Base-by-base conservation (phyloP, 2,113 vertebrate genomes). In the Carollia perspicillata region DNA sequence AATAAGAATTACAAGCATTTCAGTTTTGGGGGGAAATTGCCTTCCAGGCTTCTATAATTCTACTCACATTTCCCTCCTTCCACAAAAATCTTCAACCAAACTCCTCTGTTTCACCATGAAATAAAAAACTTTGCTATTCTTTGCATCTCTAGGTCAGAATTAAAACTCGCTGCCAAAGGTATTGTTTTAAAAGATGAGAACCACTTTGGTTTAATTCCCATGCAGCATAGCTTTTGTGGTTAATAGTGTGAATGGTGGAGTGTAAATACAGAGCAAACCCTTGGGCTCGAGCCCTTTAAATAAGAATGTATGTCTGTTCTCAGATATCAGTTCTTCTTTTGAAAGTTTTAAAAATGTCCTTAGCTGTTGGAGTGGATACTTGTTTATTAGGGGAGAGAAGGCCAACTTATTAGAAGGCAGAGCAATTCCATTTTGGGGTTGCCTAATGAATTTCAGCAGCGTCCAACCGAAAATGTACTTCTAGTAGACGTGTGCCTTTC, bases 21-120 rank as follows among this genome's bases (percentile, higher is more conserved):
- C 44, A 74, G 47, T 84, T 95, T 96, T 96, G 92, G 84, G 96
- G 92, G 74, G 80, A 95, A 90, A 77, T 92, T 93, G 96, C 47
- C 78, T 84, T 93, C 35, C 6, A 86, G 71, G 49, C 49, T 33
- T 93, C 60, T 44, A 2, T 86, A 95, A 86, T 69, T 89, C 44
- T 40, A 49, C 35, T 89, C 14, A 26, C 6, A 33, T 87, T 10
- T 66, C 42, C 1, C 51, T 5, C n/a, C 14, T 20, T 13, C 26
- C 69, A 28, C 42, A 23, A 44, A 84, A 93, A 69, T 84, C 71
- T 94, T 92, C 44, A 53, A 40, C 90, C 49, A 44, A 49, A 66
- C 53, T 88, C 23, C n/a, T 40, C 47, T 90, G 1, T 93, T 93
- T 94, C 79, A 78, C 83, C 35, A 72, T 5, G 20, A 92, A 35